Base-by-base conservation (phyloP, 2,888 invertebrate species). In the Mimumesa dahlbomi region DNA sequence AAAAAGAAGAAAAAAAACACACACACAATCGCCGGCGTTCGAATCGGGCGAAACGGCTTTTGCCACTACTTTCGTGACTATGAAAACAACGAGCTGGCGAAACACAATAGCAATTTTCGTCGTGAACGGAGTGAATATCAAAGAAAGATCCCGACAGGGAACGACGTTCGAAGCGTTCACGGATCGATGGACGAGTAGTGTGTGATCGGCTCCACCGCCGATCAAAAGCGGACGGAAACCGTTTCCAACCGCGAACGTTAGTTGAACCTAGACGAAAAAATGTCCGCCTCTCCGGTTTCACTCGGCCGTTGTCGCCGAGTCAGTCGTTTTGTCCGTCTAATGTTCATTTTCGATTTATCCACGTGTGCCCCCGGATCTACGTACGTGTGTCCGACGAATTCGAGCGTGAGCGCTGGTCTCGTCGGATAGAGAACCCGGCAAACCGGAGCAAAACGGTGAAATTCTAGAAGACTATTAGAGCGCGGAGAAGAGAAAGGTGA, bases 391-490 rank as follows among this genome's bases (percentile, higher is more conserved):
- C 34, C 19, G 62, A 43, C 50, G 63, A 71, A 75, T 65, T 62
- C 74, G 64, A 53, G 63, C 72, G 63, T 64, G 75, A 72, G 58
- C 53, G 50, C 49, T 36, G 54, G 50, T 50, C 49, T 29, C 48
- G 58, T 57, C 42, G 59, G 68, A 52, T 54, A 49, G 68, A 57
- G 52, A 62, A 83, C 79, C 73, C 79, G 62, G 76, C 69, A 58
- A 70, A 42, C 22, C n/a, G 9, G 13, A 77, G 75, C 77, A 80
- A 83, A 73, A 73, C 75, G n/a, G 73, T 80, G 82, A 82, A 84
- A 82, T 77, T 63, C 73, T 67, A 82, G 75, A 81, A 78, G 76
- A 59, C 54, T 21, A 64, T 40, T 36, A 50, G 54, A 58, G 31
- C 43, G 61, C 48, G 58, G 65, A 49, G 50, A 53, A 50, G 19